Evolutionary conservation across 2,888 invertebrate genomes (phyloP).

Genomic region (Polymixis flavicincta): DNA sequence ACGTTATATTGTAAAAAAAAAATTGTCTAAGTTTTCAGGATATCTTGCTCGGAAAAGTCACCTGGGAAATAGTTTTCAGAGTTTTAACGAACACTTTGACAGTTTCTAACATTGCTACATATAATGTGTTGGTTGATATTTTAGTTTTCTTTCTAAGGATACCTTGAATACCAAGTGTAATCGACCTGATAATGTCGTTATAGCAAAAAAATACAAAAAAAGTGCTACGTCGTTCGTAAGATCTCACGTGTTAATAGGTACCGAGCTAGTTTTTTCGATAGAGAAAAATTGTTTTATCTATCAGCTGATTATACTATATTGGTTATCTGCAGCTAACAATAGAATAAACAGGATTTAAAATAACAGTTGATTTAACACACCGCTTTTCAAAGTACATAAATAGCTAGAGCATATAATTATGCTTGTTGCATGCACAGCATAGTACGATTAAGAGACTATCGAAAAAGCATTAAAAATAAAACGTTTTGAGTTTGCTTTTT

Average conservation of each 20-base stretch:
- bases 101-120: too few relatives aligned
- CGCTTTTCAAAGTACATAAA: too few relatives aligned
- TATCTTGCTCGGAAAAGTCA: neutral
- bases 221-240: neutral
- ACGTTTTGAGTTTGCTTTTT: too few relatives aligned
- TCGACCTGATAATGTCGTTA: neutral
- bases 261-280: neutral
- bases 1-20: too few relatives aligned
- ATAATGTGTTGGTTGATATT: neutral
- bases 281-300: neutral
- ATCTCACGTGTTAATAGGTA: neutral
- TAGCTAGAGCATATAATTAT: too few relatives aligned
- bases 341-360: too few relatives aligned
- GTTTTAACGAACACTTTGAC: neutral
- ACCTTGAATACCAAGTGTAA: neutral
- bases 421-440: too few relatives aligned
- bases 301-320: neutral
- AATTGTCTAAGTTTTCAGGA: neutral
- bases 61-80: neutral
- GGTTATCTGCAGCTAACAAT: too few relatives aligned
- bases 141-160: too few relatives aligned
- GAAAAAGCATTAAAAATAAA: too few relatives aligned
- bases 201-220: neutral
- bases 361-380: too few relatives aligned
- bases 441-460: too few relatives aligned